Conservation (phyloP, 2,888 invertebrate species). For the Hylaea fasciaria region DNA sequence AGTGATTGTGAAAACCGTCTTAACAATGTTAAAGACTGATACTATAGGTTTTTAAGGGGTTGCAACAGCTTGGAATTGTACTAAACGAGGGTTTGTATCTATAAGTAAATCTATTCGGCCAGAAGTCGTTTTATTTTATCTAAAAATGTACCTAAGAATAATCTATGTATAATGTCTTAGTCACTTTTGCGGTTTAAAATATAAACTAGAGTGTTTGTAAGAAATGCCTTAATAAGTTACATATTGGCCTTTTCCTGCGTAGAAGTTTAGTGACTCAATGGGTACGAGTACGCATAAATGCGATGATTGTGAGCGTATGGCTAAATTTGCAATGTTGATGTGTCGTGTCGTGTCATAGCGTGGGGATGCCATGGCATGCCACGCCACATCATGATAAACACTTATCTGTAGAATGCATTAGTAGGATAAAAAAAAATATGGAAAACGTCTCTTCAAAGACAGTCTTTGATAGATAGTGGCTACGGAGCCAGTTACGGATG, state of each 20-base stretch:
- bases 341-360: background rate
- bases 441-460: no score
- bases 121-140: conserved; percentile 10
- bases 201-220: conserved; percentile 1
- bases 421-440: no score
- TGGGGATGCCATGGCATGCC: background rate
- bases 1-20: conserved; percentile 46
- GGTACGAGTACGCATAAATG: no score
- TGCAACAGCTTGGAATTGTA: conserved; percentile 30
- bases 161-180: background rate
- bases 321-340: no score
- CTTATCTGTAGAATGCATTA: background rate
- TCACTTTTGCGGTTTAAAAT: background rate
- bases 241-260: no score
- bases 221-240: background rate
- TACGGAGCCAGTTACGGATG: no score
- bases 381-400: background rate
- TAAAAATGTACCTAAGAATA: conserved; percentile 6
- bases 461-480: no score
- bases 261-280: no score
- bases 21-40: conserved; percentile 61
- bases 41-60: conserved; percentile 44
- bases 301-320: no score
- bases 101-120: conserved; percentile 11
- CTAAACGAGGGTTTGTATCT: conserved; percentile 12